phyloP scores from a whole-genome alignment of 2,888 invertebrate genomes.

The Aelia acuminata region DNA sequence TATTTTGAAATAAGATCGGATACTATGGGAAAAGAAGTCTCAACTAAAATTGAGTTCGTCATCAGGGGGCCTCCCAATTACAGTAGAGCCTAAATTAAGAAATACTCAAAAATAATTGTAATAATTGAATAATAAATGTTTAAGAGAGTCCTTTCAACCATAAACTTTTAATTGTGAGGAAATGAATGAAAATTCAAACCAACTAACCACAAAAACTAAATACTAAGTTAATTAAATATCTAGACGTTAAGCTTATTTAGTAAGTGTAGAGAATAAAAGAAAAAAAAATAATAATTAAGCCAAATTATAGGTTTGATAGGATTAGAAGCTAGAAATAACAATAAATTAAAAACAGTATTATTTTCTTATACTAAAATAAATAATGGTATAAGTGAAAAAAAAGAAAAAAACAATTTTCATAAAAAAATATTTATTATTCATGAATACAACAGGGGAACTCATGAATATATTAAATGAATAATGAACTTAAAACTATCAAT shows the following conservation, averaged over 20 bases:
- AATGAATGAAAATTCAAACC: background rate
- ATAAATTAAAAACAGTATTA: constrained; percentile 3
- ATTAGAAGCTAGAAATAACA: constrained; percentile 36
- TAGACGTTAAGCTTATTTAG: background rate
- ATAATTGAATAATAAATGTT: too few relatives aligned
- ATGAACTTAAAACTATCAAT: constrained; percentile 37
- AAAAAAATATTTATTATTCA: constrained; percentile 41
- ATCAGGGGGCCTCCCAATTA: too few relatives aligned
- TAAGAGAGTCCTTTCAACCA: background rate
- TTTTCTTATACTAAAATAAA: constrained; percentile 26
- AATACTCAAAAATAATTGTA: background rate
- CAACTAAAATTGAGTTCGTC: too few relatives aligned
- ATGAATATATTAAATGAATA: constrained; percentile 46
- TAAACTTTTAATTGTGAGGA: background rate
- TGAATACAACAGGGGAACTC: constrained; percentile 32
- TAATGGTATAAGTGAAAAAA: constrained; percentile 28
- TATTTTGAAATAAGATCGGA: too few relatives aligned
- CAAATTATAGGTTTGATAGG: background rate
- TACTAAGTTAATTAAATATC: background rate
- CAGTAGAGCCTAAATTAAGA: too few relatives aligned
- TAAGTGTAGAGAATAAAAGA: background rate
- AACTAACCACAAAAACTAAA: background rate
- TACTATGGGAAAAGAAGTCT: too few relatives aligned
- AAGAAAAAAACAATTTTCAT: background rate
- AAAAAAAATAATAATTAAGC: constrained; percentile 7